Conservation (phyloP, 2,113 vertebrate genomes). For the Sakesphorus luctuosus region DNA sequence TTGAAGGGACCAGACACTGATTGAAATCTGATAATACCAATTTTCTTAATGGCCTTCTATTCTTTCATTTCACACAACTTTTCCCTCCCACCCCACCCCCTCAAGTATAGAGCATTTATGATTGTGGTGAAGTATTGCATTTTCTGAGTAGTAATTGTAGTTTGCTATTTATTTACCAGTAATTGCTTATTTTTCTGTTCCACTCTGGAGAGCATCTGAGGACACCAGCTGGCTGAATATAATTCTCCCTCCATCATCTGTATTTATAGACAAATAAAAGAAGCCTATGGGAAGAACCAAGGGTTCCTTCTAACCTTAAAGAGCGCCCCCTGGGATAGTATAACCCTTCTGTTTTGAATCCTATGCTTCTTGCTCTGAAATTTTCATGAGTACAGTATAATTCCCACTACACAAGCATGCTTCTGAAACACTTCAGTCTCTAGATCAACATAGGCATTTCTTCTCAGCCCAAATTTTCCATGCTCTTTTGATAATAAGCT, state of each 20-base stretch:
- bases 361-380: not conserved
- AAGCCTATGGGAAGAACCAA: not conserved
- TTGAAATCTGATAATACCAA: not conserved
- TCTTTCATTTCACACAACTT: not conserved
- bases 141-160: not conserved
- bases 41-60: not conserved
- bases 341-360: not conserved
- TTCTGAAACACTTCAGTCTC: not conserved
- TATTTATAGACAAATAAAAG: slow-evolving; percentile 17
- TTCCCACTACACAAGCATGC: not conserved
- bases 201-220: not conserved
- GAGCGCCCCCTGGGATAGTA: not conserved
- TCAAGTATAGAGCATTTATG: not conserved
- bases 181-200: not conserved
- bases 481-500: not conserved
- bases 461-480: not conserved
- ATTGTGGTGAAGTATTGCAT: not conserved
- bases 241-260: not conserved
- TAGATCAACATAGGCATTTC: not conserved
- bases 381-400: not conserved
- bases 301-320: not conserved
- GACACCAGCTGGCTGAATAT: slow-evolving; percentile 24
- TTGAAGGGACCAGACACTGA: not conserved
- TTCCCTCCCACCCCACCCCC: accelerated
- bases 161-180: not conserved